Percentiles rank a stretch among this genome's conserved stretches.
Evolutionary conservation across 2,113 vertebrate species (phyloP).

Genomic region (Megaleporinus macrocephalus): DNA sequence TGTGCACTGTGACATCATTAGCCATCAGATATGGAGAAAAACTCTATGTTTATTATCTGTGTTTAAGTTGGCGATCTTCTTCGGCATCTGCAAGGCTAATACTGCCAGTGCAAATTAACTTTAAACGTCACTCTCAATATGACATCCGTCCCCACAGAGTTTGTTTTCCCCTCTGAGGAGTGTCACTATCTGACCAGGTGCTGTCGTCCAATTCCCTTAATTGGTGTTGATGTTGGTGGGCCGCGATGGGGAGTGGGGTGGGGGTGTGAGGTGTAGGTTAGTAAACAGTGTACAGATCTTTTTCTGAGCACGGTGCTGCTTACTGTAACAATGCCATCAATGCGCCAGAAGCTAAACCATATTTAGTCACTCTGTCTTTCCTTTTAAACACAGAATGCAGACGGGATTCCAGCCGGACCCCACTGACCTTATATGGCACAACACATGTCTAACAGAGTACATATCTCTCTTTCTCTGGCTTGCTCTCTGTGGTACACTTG

Average conservation of each 20-base stretch:
- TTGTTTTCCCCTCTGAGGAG: not conserved
- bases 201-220: not conserved
- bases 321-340: conserved; percentile 70
- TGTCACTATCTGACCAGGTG: not conserved
- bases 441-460: conserved; percentile 54
- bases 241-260: not conserved
- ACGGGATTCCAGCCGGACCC: conserved; percentile 76
- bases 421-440: conserved; percentile 83
- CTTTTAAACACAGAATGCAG: conserved; percentile 81
- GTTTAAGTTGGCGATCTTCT: too few species aligned
- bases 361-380: conserved; percentile 92
- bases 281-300: conserved; percentile 60
- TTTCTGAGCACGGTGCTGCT: conserved; percentile 61
- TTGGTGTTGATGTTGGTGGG: not conserved
- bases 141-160: too few species aligned
- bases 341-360: conserved; percentile 79
- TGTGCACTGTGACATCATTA: too few species aligned
- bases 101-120: too few species aligned
- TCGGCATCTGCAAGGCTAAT: too few species aligned
- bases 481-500: conserved; percentile 10
- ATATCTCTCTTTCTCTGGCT: conserved; percentile 52
- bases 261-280: conserved; percentile 37
- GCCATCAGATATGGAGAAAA: too few species aligned
- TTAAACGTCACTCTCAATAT: too few species aligned
- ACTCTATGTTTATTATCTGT: too few species aligned